These are phyloP conservation scores for Hystrix brachyura DNA, from an alignment of 2,113 vertebrate genomes.

Conservation along the genomic window DNA sequence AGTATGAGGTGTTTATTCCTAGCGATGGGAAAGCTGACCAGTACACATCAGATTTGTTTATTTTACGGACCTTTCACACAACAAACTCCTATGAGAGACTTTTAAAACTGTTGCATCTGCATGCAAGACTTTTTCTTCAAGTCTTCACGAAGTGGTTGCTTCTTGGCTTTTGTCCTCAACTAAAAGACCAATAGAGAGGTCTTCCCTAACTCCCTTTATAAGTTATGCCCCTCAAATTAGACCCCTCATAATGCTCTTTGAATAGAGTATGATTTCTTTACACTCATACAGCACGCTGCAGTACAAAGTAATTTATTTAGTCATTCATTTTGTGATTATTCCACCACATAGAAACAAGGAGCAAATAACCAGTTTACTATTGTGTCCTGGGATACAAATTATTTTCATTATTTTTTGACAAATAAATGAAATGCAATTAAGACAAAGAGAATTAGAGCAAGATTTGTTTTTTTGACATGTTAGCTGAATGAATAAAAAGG, in stretches of 20 bases:
- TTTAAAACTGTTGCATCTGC: neutral
- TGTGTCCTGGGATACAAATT: neutral
- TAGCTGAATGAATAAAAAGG: neutral
- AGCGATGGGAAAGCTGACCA: too few relatives aligned
- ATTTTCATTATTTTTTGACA: neutral
- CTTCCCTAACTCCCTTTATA: neutral
- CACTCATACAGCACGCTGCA: neutral
- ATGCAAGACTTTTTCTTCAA: neutral
- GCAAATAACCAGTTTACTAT: neutral
- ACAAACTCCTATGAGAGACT: fast-evolving
- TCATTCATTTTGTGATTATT: neutral
- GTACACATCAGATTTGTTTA: neutral
- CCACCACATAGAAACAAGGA: neutral
- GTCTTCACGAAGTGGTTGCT: neutral
- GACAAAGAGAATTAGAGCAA: neutral
- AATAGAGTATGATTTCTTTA: neutral
- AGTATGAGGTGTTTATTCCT: too few relatives aligned
- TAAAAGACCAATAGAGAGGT: neutral
- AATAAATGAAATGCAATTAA: neutral
- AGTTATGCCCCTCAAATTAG: neutral
- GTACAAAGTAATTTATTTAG: neutral
- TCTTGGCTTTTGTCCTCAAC: neutral
- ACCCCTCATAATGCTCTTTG: neutral
- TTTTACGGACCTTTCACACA: neutral
- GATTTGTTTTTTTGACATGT: neutral